A percentile compares a stretch with the other conserved stretches of the same genome.
Evolutionary conservation across 1,140 invertebrate species (phyloP).

Genomic region (Ceratosolen solmsi): DNA sequence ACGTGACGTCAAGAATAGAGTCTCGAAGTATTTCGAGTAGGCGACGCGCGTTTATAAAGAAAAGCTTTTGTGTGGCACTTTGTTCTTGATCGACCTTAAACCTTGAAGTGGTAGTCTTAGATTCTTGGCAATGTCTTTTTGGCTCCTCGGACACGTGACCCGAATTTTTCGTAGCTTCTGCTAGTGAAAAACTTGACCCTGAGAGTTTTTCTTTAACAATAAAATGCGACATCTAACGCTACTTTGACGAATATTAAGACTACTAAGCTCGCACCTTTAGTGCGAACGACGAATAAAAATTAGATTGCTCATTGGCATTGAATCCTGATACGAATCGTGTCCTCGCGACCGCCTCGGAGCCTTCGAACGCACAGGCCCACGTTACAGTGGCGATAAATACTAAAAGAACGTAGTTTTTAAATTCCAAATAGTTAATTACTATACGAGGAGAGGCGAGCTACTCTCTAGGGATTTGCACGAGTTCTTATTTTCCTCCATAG

Average conservation of each 20-base stretch:
- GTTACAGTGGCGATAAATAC: too few relatives aligned
- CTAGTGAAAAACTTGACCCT: slow-evolving; percentile 63
- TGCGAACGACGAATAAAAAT: background rate
- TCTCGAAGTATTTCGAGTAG: background rate
- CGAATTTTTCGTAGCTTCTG: slow-evolving; percentile 60
- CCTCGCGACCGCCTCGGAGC: too few relatives aligned
- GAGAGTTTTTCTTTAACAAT: slow-evolving; percentile 53
- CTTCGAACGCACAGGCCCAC: too few relatives aligned
- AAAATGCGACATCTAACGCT: background rate
- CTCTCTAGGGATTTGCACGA: too few relatives aligned
- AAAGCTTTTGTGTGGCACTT: slow-evolving; percentile 38
- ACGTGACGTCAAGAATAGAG: background rate
- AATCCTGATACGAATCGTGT: too few relatives aligned
- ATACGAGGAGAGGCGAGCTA: too few relatives aligned
- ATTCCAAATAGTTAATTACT: too few relatives aligned
- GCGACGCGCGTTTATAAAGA: slow-evolving; percentile 22
- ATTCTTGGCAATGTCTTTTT: slow-evolving; percentile 59
- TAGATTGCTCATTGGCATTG: too few relatives aligned
- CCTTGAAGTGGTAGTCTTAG: slow-evolving; percentile 57
- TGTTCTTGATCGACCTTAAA: slow-evolving; percentile 59
- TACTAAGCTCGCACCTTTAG: background rate
- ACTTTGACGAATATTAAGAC: background rate
- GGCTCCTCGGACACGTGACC: slow-evolving; percentile 56
- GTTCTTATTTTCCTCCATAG: background rate
- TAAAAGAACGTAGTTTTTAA: too few relatives aligned